phyloP scores from a whole-genome alignment of 1,140 invertebrate genomes.

The Caenorhabditis inopinata region DNA sequence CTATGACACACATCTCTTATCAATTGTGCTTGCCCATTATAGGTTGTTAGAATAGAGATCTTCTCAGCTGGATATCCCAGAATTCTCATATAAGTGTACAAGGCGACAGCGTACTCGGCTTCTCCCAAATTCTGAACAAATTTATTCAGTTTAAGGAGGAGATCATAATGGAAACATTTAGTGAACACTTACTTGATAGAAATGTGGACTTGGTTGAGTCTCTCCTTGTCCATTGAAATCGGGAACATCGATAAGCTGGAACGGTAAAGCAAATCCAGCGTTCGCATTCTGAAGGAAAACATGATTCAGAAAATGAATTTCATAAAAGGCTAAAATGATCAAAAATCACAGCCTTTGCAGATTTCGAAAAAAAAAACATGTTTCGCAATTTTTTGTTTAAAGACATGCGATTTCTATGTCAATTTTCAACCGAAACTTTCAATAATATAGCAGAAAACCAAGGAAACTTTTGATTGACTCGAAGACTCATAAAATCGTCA shows the following conservation, averaged over 20 bases:
- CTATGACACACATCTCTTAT: conserved; percentile 85
- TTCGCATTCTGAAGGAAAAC: conserved; percentile 73
- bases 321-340: background rate
- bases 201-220: conserved; percentile 94
- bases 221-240: conserved; percentile 96
- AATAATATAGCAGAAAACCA: no score
- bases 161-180: background rate
- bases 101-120: conserved; percentile 94
- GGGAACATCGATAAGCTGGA: conserved; percentile 92
- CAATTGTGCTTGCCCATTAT: conserved; percentile 98
- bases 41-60: conserved; percentile 98
- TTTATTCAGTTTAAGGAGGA: conserved; percentile 17
- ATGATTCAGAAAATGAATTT: background rate
- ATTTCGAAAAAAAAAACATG: no score
- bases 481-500: no score
- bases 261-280: conserved; percentile 87
- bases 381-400: no score
- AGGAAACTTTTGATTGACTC: no score
- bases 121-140: conserved; percentile 85
- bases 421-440: no score
- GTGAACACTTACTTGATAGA: conserved; percentile 78
- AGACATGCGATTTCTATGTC: no score
- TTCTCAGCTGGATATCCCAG: conserved; percentile 94
- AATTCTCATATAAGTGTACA: conserved; percentile 98
- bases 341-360: no score